Conservation (phyloP, 2,888 invertebrate genomes). For the Tachina grossa region DNA sequence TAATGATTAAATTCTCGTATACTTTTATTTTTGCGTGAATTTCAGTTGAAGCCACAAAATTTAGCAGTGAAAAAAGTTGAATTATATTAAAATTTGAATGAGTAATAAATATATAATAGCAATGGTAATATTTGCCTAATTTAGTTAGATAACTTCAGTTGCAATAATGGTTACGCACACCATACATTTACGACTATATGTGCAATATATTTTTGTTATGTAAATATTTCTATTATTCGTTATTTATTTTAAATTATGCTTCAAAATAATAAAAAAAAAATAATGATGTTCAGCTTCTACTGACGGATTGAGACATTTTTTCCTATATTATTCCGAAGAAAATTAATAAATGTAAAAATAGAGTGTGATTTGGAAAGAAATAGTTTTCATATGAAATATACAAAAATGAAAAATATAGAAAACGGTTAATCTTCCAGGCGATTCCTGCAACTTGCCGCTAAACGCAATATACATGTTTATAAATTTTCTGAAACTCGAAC, state of each 20-base stretch:
- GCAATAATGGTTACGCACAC: constrained; percentile 17
- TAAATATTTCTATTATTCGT: background rate
- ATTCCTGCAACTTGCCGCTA: too few species aligned
- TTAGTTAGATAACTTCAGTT: constrained; percentile 51
- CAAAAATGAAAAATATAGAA: too few species aligned
- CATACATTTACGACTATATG: background rate
- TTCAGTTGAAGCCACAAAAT: constrained; percentile 59
- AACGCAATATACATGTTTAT: too few species aligned
- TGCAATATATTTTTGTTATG: too few species aligned
- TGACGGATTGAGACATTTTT: background rate
- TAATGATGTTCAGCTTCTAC: constrained; percentile 5
- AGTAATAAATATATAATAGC: constrained; percentile 51
- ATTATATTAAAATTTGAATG: constrained; percentile 42
- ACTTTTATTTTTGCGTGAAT: constrained; percentile 47
- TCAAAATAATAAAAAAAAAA: background rate
- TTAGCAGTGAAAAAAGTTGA: constrained; percentile 39
- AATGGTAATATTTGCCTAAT: constrained; percentile 42
- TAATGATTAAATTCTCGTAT: constrained; percentile 33
- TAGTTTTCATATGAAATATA: too few species aligned
- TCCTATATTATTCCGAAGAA: background rate
- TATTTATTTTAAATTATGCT: background rate
- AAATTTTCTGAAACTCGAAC: too few species aligned
- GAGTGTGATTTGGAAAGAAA: too few species aligned
- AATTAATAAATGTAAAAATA: background rate
- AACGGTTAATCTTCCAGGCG: too few species aligned